Evolutionary conservation across 2,888 invertebrate species (phyloP).

Genomic region (Pyralis farinalis): DNA sequence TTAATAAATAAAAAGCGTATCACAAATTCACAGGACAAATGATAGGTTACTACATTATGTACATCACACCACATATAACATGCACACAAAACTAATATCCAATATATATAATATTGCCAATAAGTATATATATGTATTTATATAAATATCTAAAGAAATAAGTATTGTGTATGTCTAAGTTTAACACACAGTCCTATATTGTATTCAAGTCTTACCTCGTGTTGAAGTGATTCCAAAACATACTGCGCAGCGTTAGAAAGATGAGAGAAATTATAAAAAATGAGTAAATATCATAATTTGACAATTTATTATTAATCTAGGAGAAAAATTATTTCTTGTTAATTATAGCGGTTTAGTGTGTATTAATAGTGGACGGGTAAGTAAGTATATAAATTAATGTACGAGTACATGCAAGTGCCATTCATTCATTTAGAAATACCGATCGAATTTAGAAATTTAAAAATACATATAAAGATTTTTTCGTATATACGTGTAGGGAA

Average conservation of each 20-base stretch:
- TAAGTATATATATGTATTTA: constrained; percentile 26
- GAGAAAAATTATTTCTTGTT: constrained; percentile 35
- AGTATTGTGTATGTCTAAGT: constrained; percentile 27
- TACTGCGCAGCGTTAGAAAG: constrained; percentile 94
- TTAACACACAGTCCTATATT: constrained; percentile 51
- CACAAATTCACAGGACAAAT: constrained; percentile 84
- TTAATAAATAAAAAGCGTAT: constrained; percentile 78
- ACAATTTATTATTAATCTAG: constrained; percentile 57
- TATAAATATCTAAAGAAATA: constrained; percentile 15
- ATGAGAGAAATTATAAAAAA: constrained; percentile 84
- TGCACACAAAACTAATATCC: constrained; percentile 21
- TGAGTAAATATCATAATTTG: constrained; percentile 64
- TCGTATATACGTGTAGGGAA: constrained; percentile 43
- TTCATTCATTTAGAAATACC: constrained; percentile 34
- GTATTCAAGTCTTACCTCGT: constrained; percentile 92
- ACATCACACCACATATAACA: constrained; percentile 49
- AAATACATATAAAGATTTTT: constrained; percentile 34
- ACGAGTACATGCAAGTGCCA: constrained; percentile 68
- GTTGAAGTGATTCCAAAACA: constrained; percentile 99
- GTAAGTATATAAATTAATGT: constrained; percentile 31
- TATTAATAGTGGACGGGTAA: constrained; percentile 3
- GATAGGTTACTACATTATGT: constrained; percentile 39
- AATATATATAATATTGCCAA: constrained; percentile 27
- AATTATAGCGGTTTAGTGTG: constrained; percentile 6
- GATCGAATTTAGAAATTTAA: constrained; percentile 22